A percentile compares a stretch with the other conserved stretches of the same genome.
These are phyloP conservation scores for Camponotus floridanus DNA, from an alignment of 1,140 invertebrate genomes.

Conservation along the genomic window DNA sequence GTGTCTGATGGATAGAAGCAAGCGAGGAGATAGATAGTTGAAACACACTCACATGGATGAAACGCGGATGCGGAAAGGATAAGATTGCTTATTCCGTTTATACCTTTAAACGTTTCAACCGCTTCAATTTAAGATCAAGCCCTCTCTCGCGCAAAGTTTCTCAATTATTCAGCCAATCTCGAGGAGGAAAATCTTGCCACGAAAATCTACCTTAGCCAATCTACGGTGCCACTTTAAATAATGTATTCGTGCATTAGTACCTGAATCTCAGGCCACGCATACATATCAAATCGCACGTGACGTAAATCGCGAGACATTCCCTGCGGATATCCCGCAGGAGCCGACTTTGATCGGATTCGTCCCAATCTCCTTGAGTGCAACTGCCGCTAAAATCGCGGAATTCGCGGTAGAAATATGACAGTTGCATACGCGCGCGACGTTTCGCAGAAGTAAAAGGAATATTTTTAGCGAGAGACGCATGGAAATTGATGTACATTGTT, in stretches of 20 bases:
- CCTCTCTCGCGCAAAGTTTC: background rate
- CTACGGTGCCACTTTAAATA: constrained; percentile 6
- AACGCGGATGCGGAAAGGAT: background rate
- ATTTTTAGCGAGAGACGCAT: background rate
- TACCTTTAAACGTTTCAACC: background rate
- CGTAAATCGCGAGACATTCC: constrained; percentile 12
- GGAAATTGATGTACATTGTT: no score
- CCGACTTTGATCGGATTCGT: constrained; percentile 29
- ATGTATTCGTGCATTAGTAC: constrained; percentile 27
- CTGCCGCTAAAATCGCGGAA: constrained; percentile 37
- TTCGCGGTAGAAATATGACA: constrained; percentile 36
- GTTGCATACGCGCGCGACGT: constrained; percentile 41
- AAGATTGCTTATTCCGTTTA: constrained; percentile 15
- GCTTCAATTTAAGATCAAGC: background rate
- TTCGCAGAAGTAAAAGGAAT: background rate
- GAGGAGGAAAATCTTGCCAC: background rate
- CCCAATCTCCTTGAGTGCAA: constrained; percentile 48
- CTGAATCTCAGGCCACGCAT: constrained; percentile 4
- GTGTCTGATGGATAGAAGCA: background rate
- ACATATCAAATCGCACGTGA: background rate
- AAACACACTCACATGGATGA: background rate
- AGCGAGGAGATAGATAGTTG: background rate
- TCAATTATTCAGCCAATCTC: constrained; percentile 32
- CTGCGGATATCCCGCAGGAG: background rate
- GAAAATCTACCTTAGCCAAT: background rate